Conservation (phyloP, 2,888 invertebrate species). For the Agrotis segetum region DNA sequence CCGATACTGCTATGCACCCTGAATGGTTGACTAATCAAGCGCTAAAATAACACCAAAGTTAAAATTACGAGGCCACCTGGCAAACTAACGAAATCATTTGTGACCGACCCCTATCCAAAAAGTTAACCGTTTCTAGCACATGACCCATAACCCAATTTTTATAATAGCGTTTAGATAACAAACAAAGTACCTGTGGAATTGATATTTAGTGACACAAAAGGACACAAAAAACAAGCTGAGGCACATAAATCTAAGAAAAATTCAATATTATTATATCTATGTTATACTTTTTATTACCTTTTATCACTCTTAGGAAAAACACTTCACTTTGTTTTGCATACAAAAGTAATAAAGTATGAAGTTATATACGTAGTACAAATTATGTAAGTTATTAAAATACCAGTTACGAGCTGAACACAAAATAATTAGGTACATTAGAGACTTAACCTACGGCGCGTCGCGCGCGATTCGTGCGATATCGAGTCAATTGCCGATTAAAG, state of each 20-base stretch:
- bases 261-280: background rate
- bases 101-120: background rate
- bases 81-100: background rate
- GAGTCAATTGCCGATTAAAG: too few relatives aligned
- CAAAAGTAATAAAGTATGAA: slow-evolving; percentile 20
- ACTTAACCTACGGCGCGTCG: too few relatives aligned
- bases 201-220: background rate
- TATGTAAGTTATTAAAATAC: background rate
- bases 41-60: background rate
- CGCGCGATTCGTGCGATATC: too few relatives aligned
- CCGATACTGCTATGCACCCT: background rate
- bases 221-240: background rate
- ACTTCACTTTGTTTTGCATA: slow-evolving; percentile 36
- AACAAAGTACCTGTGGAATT: background rate
- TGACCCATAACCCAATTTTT: too few relatives aligned
- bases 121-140: background rate
- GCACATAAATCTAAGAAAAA: background rate
- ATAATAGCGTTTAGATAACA: background rate
- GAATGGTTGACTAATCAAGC: slow-evolving; percentile 36
- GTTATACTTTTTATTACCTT: slow-evolving; percentile 16
- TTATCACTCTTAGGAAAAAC: slow-evolving; percentile 17
- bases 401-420: background rate
- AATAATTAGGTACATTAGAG: too few relatives aligned
- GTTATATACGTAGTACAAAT: background rate
- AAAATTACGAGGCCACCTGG: slow-evolving; percentile 15